phyloP scores from a whole-genome alignment of 2,888 invertebrate species.

The Caenorhabditis sulstoni region DNA sequence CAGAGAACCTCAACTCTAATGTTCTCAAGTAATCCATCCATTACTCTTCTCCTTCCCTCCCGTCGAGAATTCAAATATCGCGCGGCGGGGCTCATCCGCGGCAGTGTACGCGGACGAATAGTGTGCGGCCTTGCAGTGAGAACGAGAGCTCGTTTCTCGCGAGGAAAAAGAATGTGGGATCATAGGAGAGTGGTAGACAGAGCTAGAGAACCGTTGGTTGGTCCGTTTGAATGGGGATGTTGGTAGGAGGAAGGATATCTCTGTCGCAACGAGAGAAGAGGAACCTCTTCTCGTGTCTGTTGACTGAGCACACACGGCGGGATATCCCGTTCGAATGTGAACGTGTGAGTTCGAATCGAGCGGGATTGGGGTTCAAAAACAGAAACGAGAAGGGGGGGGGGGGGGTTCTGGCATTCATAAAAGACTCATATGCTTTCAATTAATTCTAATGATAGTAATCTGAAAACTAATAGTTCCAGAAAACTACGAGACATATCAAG shows the following conservation, averaged over 20 bases:
- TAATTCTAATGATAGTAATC: too few species aligned
- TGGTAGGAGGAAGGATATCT: slow-evolving; percentile 13
- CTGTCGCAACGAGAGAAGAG: background rate
- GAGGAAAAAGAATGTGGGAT: slow-evolving; percentile 11
- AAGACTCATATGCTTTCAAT: too few species aligned
- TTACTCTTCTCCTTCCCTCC: slow-evolving; percentile 11
- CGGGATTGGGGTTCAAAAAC: background rate
- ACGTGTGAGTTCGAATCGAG: slow-evolving; percentile 5
- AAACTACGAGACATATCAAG: too few species aligned
- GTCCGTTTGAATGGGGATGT: slow-evolving; percentile 30
- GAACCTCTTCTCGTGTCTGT: slow-evolving; percentile 16
- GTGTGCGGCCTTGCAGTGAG: slow-evolving; percentile 1
- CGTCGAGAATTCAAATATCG: slow-evolving; percentile 51
- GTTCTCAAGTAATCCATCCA: slow-evolving; percentile 2
- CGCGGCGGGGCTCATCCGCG: slow-evolving; percentile 18
- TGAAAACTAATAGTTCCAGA: too few species aligned
- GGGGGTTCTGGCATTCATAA: too few species aligned
- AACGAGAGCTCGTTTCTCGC: slow-evolving; percentile 13
- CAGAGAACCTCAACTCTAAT: background rate
- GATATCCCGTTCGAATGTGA: slow-evolving; percentile 28
- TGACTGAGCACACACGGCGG: slow-evolving; percentile 47
- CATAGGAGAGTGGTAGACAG: background rate
- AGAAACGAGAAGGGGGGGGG: too few species aligned
- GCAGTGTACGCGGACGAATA: slow-evolving; percentile 3
- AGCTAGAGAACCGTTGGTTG: slow-evolving; percentile 6